These are phyloP conservation scores for Calypte anna DNA, from an alignment of 2,113 vertebrate species.

Conservation along the genomic window DNA sequence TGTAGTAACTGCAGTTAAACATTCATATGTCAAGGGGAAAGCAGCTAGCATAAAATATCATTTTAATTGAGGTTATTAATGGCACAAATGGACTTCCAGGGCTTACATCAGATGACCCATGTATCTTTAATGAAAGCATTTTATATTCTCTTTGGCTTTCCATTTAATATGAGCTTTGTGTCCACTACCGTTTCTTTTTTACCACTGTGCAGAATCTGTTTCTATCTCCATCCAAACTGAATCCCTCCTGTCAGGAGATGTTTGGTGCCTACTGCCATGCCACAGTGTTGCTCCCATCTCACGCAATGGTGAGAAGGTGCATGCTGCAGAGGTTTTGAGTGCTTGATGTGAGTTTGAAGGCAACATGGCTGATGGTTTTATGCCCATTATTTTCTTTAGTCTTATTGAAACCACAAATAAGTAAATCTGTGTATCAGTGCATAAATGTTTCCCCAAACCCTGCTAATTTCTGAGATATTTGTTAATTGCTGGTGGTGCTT, in stretches of 20 bases:
- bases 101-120: conserved; percentile 42
- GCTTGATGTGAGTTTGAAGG: neutral
- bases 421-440: neutral
- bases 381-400: neutral
- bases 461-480: neutral
- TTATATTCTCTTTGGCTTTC: conserved; percentile 43
- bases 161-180: conserved; percentile 51
- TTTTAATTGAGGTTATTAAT: neutral
- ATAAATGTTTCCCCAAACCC: neutral
- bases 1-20: conserved; percentile 13
- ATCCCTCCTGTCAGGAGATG: neutral
- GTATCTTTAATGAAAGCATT: conserved; percentile 52
- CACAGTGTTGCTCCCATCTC: neutral
- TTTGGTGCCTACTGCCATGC: neutral
- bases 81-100: neutral
- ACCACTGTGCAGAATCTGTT: neutral
- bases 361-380: neutral
- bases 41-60: conserved; percentile 14
- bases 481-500: neutral
- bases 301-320: neutral
- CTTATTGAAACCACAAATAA: neutral
- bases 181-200: neutral
- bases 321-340: neutral
- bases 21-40: conserved; percentile 34
- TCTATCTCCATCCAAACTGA: neutral